phyloP scores from a whole-genome alignment of 2,888 invertebrate species.

The Acanthoscelides obtectus region DNA sequence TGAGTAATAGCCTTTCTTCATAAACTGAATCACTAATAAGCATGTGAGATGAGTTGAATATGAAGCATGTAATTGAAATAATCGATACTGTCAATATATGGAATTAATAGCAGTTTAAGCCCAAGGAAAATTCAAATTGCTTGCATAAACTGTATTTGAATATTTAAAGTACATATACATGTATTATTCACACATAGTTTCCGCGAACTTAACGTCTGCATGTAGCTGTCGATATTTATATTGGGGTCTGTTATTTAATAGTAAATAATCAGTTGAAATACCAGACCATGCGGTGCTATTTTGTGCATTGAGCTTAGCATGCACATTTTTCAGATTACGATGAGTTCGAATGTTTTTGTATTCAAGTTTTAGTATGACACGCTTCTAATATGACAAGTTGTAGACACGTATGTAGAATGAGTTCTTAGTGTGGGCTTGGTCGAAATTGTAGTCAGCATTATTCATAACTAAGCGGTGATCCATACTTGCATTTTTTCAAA shows the following conservation, averaged over 20 bases:
- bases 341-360: too few species aligned
- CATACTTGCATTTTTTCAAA: too few species aligned
- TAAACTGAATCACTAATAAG: background rate
- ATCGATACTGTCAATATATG: background rate
- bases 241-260: background rate
- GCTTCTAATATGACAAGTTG: too few species aligned
- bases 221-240: background rate
- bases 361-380: too few species aligned
- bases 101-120: background rate
- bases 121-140: background rate
- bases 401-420: too few species aligned
- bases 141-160: background rate
- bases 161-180: background rate
- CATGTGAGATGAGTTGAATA: background rate
- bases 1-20: background rate
- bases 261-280: background rate
- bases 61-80: background rate
- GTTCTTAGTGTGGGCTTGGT: too few species aligned
- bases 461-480: too few species aligned
- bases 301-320: background rate
- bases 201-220: background rate
- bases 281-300: background rate
- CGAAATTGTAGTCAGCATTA: too few species aligned
- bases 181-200: background rate
- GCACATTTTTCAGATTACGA: background rate